A percentile compares a stretch with the other conserved stretches of the same genome.
phyloP scores from a whole-genome alignment of 1,140 invertebrate species.

The Drosophila willistoni region DNA sequence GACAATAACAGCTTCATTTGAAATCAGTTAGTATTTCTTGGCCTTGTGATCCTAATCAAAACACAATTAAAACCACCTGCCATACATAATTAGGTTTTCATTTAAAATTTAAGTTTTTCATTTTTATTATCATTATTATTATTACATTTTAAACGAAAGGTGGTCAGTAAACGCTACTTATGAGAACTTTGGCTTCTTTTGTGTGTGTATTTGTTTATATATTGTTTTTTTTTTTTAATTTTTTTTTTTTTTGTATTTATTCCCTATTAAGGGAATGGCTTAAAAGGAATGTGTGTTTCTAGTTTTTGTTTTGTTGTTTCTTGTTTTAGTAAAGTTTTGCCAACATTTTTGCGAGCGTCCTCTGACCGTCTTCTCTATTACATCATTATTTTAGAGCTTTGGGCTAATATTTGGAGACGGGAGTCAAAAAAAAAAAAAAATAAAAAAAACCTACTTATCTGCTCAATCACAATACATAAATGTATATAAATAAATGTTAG shows the following conservation, averaged over 20 bases:
- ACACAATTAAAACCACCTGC: too few relatives aligned
- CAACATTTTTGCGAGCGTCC: conserved; percentile 14
- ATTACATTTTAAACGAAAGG: conserved; percentile 11
- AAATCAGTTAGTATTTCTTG: too few relatives aligned
- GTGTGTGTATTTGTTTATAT: background rate
- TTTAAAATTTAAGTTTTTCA: background rate
- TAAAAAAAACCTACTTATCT: background rate
- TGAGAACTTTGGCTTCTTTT: conserved; percentile 17
- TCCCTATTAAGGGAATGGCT: conserved; percentile 7
- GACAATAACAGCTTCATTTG: too few relatives aligned
- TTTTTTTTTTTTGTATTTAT: background rate
- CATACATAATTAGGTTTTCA: too few relatives aligned
- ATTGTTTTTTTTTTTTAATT: background rate
- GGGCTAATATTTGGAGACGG: background rate
- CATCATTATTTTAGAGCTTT: conserved; percentile 9
- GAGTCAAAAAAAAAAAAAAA: background rate
- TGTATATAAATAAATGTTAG: too few relatives aligned
- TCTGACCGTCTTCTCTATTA: conserved; percentile 3
- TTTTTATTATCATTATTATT: background rate
- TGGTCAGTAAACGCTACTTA: conserved; percentile 15
- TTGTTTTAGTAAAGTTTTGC: conserved; percentile 7
- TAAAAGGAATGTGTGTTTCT: conserved; percentile 14
- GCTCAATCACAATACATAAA: conserved; percentile 2
- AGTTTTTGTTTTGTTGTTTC: background rate
- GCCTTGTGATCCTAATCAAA: too few relatives aligned